A percentile compares a stretch with the other conserved stretches of the same genome.
Evolutionary conservation across 2,888 invertebrate genomes (phyloP).

Genomic region (Pterobdella sp.): DNA sequence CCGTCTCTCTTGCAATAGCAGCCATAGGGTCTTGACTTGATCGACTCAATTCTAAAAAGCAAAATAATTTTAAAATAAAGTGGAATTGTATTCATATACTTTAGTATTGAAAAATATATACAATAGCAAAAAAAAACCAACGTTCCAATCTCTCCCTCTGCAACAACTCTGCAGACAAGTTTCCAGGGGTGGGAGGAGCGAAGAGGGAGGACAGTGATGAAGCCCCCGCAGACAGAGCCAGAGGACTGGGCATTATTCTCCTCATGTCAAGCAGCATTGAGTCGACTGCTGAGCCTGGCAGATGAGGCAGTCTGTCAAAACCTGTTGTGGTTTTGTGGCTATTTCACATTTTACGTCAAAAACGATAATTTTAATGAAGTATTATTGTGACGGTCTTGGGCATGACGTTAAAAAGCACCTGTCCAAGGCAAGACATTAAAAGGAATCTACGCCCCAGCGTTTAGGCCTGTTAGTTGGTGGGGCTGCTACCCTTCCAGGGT

Average conservation of each 20-base stretch:
- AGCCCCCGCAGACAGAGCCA: constrained; percentile 33
- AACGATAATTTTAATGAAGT: background rate
- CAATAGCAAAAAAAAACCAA: background rate
- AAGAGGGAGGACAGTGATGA: constrained; percentile 31
- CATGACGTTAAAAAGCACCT: background rate
- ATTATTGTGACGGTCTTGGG: background rate
- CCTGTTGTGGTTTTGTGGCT: constrained; percentile 34
- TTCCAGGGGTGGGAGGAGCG: constrained; percentile 53
- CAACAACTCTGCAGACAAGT: constrained; percentile 63
- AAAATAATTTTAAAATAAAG: too few relatives aligned
- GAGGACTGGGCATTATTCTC: constrained; percentile 40
- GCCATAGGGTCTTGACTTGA: constrained; percentile 58
- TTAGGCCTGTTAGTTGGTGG: too few relatives aligned
- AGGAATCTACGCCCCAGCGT: too few relatives aligned
- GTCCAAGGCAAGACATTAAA: background rate
- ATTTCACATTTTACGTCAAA: background rate
- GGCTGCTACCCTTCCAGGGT: too few relatives aligned
- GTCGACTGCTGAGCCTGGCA: constrained; percentile 46
- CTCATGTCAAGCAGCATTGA: constrained; percentile 72
- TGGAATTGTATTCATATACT: background rate
- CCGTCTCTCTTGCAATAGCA: constrained; percentile 25
- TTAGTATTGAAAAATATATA: background rate
- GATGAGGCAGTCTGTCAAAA: constrained; percentile 44
- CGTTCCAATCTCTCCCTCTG: constrained; percentile 77
- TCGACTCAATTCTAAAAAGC: constrained; percentile 10